phyloP scores from a whole-genome alignment of 2,888 invertebrate genomes.

The Macroteleia sp. region DNA sequence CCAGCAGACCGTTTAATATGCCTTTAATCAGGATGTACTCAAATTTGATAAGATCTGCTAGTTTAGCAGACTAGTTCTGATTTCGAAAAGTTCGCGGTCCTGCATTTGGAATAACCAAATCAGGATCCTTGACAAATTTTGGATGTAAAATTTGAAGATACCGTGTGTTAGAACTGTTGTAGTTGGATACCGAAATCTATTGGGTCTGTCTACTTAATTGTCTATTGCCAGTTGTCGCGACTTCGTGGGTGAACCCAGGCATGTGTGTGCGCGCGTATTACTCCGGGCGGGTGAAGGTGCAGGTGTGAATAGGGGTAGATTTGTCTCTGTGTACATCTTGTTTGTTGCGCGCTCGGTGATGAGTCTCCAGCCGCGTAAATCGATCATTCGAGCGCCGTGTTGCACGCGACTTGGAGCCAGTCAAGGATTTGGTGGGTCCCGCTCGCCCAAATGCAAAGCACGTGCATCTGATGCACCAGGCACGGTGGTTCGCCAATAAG shows the following conservation, averaged over 20 bases:
- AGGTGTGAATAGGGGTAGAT: slow-evolving; percentile 45
- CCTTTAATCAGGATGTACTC: background rate
- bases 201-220: background rate
- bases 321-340: slow-evolving; percentile 43
- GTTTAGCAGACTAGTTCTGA: too few species aligned
- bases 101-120: background rate
- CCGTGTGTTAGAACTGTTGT: background rate
- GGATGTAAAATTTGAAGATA: background rate
- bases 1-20: slow-evolving; percentile 5
- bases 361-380: slow-evolving; percentile 59
- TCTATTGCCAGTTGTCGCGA: background rate
- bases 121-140: background rate
- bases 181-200: background rate
- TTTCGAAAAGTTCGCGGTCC: too few species aligned
- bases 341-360: slow-evolving; percentile 44
- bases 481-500: background rate
- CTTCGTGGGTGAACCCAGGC: background rate
- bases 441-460: slow-evolving; percentile 30
- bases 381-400: slow-evolving; percentile 59
- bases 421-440: slow-evolving; percentile 31
- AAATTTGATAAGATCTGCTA: background rate
- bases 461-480: slow-evolving; percentile 34
- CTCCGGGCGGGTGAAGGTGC: slow-evolving; percentile 31
- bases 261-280: slow-evolving; percentile 32
- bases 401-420: slow-evolving; percentile 47